phyloP scores from a whole-genome alignment of 2,113 vertebrate genomes.

The Oenanthe melanoleuca region DNA sequence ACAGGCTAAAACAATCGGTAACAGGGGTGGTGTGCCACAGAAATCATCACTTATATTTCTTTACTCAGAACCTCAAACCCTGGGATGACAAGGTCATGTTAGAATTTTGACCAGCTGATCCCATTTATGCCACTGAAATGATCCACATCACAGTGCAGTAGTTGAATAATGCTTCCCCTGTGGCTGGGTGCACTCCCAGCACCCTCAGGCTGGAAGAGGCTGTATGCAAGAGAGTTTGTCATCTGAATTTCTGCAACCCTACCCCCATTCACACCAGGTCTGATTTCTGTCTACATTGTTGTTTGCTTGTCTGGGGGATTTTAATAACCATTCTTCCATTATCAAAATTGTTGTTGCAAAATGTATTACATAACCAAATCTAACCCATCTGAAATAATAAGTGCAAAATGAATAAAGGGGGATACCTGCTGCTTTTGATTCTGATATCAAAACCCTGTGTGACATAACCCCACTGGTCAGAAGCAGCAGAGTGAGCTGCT shows the following conservation, averaged over 20 bases:
- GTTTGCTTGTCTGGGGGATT: neutral
- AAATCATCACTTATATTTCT: neutral
- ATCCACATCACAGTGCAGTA: neutral
- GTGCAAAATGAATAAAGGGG: conserved; percentile 25
- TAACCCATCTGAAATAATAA: neutral
- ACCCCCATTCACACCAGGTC: neutral
- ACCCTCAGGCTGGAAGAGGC: neutral
- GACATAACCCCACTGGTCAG: conserved; percentile 14
- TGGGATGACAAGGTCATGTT: neutral
- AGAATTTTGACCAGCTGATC: neutral
- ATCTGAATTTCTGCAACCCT: neutral
- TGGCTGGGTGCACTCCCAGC: neutral
- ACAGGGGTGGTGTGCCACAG: neutral
- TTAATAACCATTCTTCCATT: neutral
- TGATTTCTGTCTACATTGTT: neutral
- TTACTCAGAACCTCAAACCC: neutral
- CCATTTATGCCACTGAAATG: neutral
- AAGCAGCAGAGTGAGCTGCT: conserved; percentile 9
- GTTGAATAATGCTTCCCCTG: neutral
- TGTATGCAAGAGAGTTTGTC: neutral
- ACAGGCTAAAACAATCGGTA: neutral
- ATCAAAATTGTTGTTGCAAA: neutral
- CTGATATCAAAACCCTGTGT: neutral
- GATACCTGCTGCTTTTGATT: conserved; percentile 30
- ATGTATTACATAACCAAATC: neutral